These are phyloP conservation scores for Hetaerina americana DNA, from an alignment of 1,140 invertebrate species.

Conservation along the genomic window DNA sequence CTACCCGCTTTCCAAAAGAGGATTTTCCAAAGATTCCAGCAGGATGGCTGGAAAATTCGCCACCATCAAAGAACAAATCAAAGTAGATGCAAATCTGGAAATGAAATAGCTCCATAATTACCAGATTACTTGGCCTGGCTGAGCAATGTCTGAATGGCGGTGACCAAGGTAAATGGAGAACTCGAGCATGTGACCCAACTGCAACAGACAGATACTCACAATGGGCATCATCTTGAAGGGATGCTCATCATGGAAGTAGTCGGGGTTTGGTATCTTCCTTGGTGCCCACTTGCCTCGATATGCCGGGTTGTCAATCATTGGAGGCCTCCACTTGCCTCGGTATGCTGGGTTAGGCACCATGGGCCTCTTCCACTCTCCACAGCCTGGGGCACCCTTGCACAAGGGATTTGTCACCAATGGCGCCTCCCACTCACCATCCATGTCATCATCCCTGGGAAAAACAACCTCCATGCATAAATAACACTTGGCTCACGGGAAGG, in stretches of 20 bases:
- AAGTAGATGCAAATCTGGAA: no score
- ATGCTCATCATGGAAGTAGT: slow-evolving; percentile 83
- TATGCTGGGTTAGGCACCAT: slow-evolving; percentile 81
- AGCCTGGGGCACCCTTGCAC: slow-evolving; percentile 74
- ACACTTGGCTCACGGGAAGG: no score
- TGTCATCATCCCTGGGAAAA: slow-evolving; percentile 70
- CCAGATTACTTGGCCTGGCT: no score
- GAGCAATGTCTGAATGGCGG: no score
- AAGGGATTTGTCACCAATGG: slow-evolving; percentile 82
- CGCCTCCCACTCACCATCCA: slow-evolving; percentile 98
- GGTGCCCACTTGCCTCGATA: slow-evolving; percentile 93
- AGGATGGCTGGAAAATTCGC: no score
- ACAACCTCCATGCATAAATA: no score
- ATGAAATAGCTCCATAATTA: no score
- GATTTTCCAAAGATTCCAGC: no score
- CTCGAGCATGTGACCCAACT: no score
- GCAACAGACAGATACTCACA: slow-evolving; percentile 46
- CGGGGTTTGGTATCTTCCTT: slow-evolving; percentile 70
- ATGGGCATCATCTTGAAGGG: slow-evolving; percentile 88
- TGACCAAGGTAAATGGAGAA: no score
- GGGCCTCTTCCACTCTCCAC: slow-evolving; percentile 80
- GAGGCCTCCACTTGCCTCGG: slow-evolving; percentile 85
- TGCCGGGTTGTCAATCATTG: slow-evolving; percentile 84
- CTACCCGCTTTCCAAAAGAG: no score
- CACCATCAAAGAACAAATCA: no score